phyloP scores from a whole-genome alignment of 92 coral and sea anemone genomes.

The Siderastrea siderea region DNA sequence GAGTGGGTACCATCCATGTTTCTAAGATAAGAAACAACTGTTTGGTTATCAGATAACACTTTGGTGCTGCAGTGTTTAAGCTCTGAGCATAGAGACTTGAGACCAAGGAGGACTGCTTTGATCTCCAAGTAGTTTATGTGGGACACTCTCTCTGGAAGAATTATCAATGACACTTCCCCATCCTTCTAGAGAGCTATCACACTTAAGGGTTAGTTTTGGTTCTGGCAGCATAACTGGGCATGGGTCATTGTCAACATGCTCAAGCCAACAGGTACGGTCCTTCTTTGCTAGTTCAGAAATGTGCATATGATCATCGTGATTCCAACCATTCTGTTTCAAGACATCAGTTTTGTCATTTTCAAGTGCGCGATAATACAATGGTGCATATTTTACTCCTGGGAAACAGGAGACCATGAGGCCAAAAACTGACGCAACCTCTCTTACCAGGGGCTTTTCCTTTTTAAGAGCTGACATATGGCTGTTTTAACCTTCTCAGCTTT shows the following conservation, averaged over 20 bases:
- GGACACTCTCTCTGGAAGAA: constrained; percentile 20
- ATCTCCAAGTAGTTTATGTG: constrained; percentile 60
- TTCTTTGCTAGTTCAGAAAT: constrained; percentile 27
- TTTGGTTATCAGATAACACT: constrained; percentile 42
- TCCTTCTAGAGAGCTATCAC: constrained; percentile 62
- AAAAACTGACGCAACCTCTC: constrained; percentile 61
- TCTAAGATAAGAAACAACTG: constrained; percentile 44
- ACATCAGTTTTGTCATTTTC: constrained; percentile 62
- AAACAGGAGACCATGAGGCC: constrained; percentile 46
- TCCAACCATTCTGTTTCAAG: constrained; percentile 34
- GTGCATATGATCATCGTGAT: constrained; percentile 37
- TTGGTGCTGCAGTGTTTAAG: constrained; percentile 10
- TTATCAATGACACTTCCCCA: constrained; percentile 62
- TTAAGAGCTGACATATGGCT: background rate
- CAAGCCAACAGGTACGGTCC: constrained; percentile 53
- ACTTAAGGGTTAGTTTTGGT: constrained; percentile 22
- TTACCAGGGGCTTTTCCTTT: background rate
- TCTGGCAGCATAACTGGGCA: background rate
- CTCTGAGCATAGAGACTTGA: constrained; percentile 38
- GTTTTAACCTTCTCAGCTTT: constrained; percentile 3
- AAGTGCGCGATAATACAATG: constrained; percentile 51
- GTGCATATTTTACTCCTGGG: constrained; percentile 42
- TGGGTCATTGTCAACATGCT: constrained; percentile 28
- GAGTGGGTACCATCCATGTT: constrained; percentile 53
- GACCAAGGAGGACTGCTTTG: constrained; percentile 52